A percentile compares a stretch with the other conserved stretches of the same genome.
phyloP scores from a whole-genome alignment of 2,113 vertebrate genomes.

The Trichomycterus rosablanca region DNA sequence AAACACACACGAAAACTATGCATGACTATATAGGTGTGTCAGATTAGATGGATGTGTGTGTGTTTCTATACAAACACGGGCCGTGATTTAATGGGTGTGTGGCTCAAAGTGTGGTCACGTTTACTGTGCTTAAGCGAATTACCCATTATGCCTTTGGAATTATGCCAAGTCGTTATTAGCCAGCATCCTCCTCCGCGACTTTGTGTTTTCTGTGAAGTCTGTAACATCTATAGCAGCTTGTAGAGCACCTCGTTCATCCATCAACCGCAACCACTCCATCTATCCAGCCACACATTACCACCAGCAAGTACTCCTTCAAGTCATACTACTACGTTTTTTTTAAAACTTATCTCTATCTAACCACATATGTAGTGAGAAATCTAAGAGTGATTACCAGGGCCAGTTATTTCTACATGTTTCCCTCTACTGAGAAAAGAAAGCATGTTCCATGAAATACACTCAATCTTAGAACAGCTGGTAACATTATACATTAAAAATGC shows the following conservation, averaged over 20 bases:
- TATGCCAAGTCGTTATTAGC: background rate
- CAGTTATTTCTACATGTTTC: too few species aligned
- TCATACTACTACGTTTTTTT: too few species aligned
- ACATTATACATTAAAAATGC: too few species aligned
- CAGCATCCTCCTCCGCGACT: background rate
- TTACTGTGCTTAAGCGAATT: conserved; percentile 15
- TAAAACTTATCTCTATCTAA: too few species aligned
- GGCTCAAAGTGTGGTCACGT: conserved; percentile 8
- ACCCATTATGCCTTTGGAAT: conserved; percentile 6
- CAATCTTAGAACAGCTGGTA: too few species aligned
- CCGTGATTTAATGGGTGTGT: background rate
- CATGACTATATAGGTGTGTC: conserved; percentile 20
- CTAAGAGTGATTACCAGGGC: too few species aligned
- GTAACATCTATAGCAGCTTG: background rate
- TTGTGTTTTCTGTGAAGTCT: background rate
- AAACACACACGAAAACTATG: too few species aligned
- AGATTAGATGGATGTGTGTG: background rate
- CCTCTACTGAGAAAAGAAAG: too few species aligned
- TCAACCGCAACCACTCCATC: background rate
- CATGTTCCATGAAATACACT: too few species aligned
- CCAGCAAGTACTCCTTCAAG: background rate
- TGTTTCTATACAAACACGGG: background rate
- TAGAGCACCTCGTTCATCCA: background rate
- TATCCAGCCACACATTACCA: background rate
- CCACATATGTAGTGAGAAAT: too few species aligned